Percentiles rank a stretch among this genome's conserved stretches.
Conservation (phyloP, 2,888 invertebrate species). For the Spodoptera littoralis region DNA sequence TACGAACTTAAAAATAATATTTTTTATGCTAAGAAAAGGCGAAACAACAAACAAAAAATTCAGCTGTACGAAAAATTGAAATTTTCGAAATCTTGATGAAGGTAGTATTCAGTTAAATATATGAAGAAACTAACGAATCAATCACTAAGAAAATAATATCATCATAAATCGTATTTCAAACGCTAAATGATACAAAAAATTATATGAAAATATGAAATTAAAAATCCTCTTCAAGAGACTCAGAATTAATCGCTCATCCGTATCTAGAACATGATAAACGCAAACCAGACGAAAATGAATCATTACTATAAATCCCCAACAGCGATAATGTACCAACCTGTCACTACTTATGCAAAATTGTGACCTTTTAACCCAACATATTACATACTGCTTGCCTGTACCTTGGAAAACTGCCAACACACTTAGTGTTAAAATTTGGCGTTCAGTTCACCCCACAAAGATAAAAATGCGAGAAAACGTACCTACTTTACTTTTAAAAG, state of each 20-base stretch:
- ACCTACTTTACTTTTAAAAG: slow-evolving; percentile 46
- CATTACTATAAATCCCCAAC: slow-evolving; percentile 33
- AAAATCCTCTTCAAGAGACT: no score
- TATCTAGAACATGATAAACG: slow-evolving; percentile 23
- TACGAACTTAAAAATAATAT: neutral
- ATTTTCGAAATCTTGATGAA: no score
- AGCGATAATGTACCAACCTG: slow-evolving; percentile 41
- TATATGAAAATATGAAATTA: no score
- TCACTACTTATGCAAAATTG: slow-evolving; percentile 49
- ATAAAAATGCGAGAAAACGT: slow-evolving; percentile 44
- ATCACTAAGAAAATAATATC: no score
- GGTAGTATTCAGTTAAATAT: no score
- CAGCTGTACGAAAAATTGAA: no score
- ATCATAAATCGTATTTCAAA: no score
- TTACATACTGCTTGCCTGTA: slow-evolving; percentile 48
- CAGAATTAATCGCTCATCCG: neutral
- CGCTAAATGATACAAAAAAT: no score
- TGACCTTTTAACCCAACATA: slow-evolving; percentile 49
- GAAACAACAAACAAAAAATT: no score
- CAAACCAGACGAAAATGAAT: slow-evolving; percentile 19
- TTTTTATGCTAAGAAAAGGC: no score
- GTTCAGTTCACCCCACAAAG: slow-evolving; percentile 39
- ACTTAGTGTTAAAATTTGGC: slow-evolving; percentile 55
- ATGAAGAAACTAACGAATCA: no score
- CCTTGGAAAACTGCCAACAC: slow-evolving; percentile 49